Evolutionary conservation across 35 echinoderm and acorn worm species (phyloP), one percentile per base, ranked within the genome.

Genomic region (Lytechinus variegatus): DNA sequence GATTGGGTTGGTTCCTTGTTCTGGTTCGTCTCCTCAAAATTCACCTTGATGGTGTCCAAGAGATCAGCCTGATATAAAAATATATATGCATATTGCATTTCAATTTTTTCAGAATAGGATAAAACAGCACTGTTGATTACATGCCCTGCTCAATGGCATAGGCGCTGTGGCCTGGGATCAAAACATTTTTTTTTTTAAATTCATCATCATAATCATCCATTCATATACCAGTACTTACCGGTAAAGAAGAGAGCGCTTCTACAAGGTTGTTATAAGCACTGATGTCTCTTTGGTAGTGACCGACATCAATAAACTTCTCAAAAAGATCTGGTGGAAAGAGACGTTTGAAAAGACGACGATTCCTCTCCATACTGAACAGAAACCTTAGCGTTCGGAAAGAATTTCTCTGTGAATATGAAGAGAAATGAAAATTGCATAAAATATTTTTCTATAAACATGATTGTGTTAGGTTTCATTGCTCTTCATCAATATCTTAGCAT

Each of bases 341-440:
- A 54, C 98, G 96, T 87, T 99, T 99, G 86, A 99, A 99, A 4
- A 98, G 95, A 54, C 95, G 96, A 9, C 98, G 29, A 54, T 98
- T 99, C 33, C 97, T 61, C 94, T 99, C 98, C 98, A 99, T 99
- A 91, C 98, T 99, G 96, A 99, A 99, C 61, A 99, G 95, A 87
- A 99, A 99, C 52, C 98, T 95, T 92, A 99, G 53, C 11, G 98
- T 90, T 28, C 98, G 95, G 95, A 99, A 97, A 19, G 97, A 97
- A 96, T 98, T 97, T 97, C 97, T 97, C 98, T 99, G 93, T 27
- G 92, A 28, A 79, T 95, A 95, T 72, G 86, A 86, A 72, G 33
- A 44, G 33, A 44, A 44, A 44, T 44, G 33, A 44, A 44, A 44
- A 44, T 1, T 44, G 33, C 33, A 44, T 44, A 44, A 44, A 44